These are phyloP conservation scores for Drepana falcataria DNA, from an alignment of 2,888 invertebrate species.

Conservation along the genomic window DNA sequence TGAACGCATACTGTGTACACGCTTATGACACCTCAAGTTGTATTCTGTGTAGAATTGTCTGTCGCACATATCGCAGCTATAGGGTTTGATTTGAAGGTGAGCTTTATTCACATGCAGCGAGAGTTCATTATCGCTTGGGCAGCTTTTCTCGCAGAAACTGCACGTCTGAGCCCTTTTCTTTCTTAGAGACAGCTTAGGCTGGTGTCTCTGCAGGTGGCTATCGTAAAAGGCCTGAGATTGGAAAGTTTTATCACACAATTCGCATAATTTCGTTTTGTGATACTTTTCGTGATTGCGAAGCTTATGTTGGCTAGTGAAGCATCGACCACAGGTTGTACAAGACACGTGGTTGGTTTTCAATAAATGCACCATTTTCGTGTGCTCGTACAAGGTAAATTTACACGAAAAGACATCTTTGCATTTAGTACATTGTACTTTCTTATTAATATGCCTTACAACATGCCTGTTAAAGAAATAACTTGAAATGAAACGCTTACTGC, in stretches of 20 bases:
- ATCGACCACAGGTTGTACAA: constrained; percentile 49
- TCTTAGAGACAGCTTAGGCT: too few relatives aligned
- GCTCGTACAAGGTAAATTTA: constrained; percentile 56
- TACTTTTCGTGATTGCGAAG: constrained; percentile 36
- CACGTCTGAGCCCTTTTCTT: constrained; percentile 28
- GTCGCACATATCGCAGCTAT: constrained; percentile 67
- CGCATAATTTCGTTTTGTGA: constrained; percentile 43
- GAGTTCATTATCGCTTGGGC: constrained; percentile 51
- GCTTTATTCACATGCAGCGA: constrained; percentile 62
- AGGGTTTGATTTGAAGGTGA: constrained; percentile 68
- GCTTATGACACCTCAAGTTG: constrained; percentile 55
- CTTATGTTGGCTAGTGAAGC: constrained; percentile 31
- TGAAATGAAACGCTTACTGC: constrained; percentile 59
- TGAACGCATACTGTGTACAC: constrained; percentile 41
- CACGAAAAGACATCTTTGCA: constrained; percentile 45
- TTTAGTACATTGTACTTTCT: constrained; percentile 34
- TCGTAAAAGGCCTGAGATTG: constrained; percentile 38
- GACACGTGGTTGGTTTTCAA: constrained; percentile 26
- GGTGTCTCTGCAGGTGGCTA: constrained; percentile 52
- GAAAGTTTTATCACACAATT: constrained; percentile 51
- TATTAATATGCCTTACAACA: constrained; percentile 44
- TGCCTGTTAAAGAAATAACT: constrained; percentile 60
- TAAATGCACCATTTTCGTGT: constrained; percentile 49
- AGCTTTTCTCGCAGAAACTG: constrained; percentile 65
- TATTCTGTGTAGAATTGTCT: constrained; percentile 57